Evolutionary conservation across 2,113 vertebrate species (phyloP), one percentile per base, ranked within the genome.

Genomic region (Oncorhynchus tshawytscha): DNA sequence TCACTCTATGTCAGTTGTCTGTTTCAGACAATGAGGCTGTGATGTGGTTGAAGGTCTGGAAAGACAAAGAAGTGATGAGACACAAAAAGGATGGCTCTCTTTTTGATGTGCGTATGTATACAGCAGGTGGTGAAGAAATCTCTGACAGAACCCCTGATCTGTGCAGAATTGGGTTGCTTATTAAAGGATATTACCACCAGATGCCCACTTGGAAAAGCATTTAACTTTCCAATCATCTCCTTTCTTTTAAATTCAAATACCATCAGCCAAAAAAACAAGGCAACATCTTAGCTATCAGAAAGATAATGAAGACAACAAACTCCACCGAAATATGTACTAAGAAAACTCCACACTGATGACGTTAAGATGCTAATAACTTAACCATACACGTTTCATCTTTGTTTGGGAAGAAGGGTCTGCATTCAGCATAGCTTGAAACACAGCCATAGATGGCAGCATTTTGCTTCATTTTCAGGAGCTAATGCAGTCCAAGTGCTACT

Each of bases 401-500:
- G 67, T 34, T 34, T 34, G 29, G 29, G 67, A 20, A 13, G 29
- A 54, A 54, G 16, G 15, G 16, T 18, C 51, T 89, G 81, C 80
- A 88, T 74, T 87, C 81, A 83, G 91, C 92, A 92, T 88, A 92
- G 87, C 90, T 92, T 69, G 82, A 78, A 81, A 86, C 83, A 78
- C 80, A 86, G 95, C 96, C 94, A 96, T 96, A 98, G 96, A 94
- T 96, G 96, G 96, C 96, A 94, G 95, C 94, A 90, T 96, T 93
- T 93, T 93, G 91, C 95, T 94, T 93, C 81, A 80, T 86, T 94
- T 83, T 91, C 86, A 81, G 79, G 82, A 86, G 83, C 78, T 71
- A 75, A 72, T 74, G 82, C 82, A 81, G 76, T 82, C 79, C 77
- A 78, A 69, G 59, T 82, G 78, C 83, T 81, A 5, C 16, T 34